Evolutionary conservation across 30 jellyfish, hydroid and myxozoan species (phyloP).

Genomic region (Sanderia malayensis): DNA sequence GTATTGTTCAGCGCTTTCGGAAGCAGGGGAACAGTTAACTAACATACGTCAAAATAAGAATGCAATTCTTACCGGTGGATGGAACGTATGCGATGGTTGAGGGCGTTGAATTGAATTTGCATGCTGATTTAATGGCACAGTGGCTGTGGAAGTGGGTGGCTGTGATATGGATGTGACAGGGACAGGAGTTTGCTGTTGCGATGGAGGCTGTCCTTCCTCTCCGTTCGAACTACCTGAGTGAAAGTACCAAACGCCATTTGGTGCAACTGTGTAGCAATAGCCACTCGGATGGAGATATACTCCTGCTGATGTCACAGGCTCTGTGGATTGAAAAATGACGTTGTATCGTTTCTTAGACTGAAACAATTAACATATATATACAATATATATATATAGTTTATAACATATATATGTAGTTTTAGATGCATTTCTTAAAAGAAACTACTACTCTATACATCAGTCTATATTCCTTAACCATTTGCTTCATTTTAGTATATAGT

Average conservation of each 20-base stretch:
- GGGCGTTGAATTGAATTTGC: neutral
- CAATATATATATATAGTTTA: too few species aligned
- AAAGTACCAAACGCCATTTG: constrained; percentile 98
- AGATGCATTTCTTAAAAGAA: too few species aligned
- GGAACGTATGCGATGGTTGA: neutral
- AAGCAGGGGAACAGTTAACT: too few species aligned
- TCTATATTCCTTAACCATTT: too few species aligned
- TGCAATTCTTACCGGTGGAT: neutral
- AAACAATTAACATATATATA: too few species aligned
- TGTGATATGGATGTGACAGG: neutral
- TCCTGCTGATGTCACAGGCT: constrained; percentile 92
- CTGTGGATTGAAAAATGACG: constrained; percentile 27
- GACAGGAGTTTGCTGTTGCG: too few species aligned
- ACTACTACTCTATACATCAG: too few species aligned
- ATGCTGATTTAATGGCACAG: constrained; percentile 13
- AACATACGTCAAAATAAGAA: too few species aligned
- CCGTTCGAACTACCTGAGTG: constrained; percentile 58
- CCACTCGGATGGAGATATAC: constrained; percentile 94
- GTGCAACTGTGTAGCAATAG: constrained; percentile 93
- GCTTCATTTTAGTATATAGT: too few species aligned
- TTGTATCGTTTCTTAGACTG: too few species aligned
- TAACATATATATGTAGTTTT: too few species aligned
- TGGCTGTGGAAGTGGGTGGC: constrained; percentile 7
- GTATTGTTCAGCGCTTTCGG: too few species aligned
- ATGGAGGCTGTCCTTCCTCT: constrained; percentile 42